Evolutionary conservation across 2,113 vertebrate genomes (phyloP), one percentile per base, ranked within the genome.

Genomic region (Apodemus sylvaticus): DNA sequence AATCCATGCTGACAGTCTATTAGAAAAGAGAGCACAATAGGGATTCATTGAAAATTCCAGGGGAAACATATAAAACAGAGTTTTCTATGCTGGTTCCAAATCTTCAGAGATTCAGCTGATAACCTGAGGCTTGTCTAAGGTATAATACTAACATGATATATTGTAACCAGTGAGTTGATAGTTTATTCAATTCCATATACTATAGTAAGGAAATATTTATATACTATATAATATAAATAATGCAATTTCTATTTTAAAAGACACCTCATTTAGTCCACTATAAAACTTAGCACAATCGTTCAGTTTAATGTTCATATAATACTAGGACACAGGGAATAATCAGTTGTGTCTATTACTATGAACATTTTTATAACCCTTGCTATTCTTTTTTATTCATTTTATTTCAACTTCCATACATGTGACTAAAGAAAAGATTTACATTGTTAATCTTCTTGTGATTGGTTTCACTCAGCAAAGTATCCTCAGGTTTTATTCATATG

Each of bases 81-180:
- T n/a, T 71, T 71, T 89, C 10, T 74, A 10, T 86, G 34, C 20
- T 92, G 22, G 89, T 71, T 7, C n/a, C 64, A 92, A 93, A 26
- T 73, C 20, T 93, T 90, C 70, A 70, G 58, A 88, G 77, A 45
- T 14, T 10, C n/a, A 34, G 66, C 19, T 55, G 11, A 68, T 82
- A 66, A 45, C 14, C n/a, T 93, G 19, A 53, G 11, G 76, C 92
- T 90, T 85, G 22, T 36, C 36, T 17, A 70, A 78, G 55, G 4
- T 91, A 86, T 91, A 82, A 89, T 42, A 86, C 95, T 29, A 85
- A 82, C 45, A 71, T 89, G 36, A 66, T 31, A 48, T 42, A 92
- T 60, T 58, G 53, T n/a, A 74, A 22, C 60, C 60, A 78, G 31
- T 74, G 36, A 93, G 17, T 26, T 91, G 53, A 94, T 83, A 68